Conservation (phyloP, 1,140 invertebrate species). For the Paralvinella palmiformis region DNA sequence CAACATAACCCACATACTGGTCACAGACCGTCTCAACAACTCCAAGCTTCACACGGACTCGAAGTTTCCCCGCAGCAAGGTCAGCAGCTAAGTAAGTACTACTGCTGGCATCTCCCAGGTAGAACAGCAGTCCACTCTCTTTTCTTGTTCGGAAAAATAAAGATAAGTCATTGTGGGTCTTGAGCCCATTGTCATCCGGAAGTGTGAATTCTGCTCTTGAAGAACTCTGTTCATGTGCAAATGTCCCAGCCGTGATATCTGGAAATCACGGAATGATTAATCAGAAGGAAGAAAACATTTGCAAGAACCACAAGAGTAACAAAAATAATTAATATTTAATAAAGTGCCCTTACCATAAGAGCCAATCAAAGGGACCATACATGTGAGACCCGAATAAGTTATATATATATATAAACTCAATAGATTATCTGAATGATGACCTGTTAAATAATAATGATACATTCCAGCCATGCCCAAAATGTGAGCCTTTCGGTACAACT, state of each 20-base stretch:
- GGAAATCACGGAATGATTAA: constrained; percentile 22
- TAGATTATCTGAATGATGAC: no score
- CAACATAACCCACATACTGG: constrained; percentile 53
- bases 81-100: constrained; percentile 60
- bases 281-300: no score
- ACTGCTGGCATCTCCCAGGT: constrained; percentile 58
- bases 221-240: constrained; percentile 75
- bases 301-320: neutral
- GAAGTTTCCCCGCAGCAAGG: neutral
- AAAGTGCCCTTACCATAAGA: no score
- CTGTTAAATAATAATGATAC: no score
- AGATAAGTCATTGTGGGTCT: constrained; percentile 76
- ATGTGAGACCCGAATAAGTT: no score
- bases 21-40: neutral
- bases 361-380: no score
- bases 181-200: constrained; percentile 62
- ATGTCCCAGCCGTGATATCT: constrained; percentile 83
- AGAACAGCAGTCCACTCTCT: constrained; percentile 76
- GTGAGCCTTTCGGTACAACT: no score
- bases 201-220: constrained; percentile 53
- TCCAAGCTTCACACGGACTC: neutral
- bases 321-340: constrained; percentile 2
- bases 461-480: no score
- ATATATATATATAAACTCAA: no score
- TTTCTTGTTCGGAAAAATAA: constrained; percentile 86